A percentile compares a stretch with the other conserved stretches of the same genome.
phyloP scores from a whole-genome alignment of 2,113 vertebrate species.

The Eudyptes chrysolophus region DNA sequence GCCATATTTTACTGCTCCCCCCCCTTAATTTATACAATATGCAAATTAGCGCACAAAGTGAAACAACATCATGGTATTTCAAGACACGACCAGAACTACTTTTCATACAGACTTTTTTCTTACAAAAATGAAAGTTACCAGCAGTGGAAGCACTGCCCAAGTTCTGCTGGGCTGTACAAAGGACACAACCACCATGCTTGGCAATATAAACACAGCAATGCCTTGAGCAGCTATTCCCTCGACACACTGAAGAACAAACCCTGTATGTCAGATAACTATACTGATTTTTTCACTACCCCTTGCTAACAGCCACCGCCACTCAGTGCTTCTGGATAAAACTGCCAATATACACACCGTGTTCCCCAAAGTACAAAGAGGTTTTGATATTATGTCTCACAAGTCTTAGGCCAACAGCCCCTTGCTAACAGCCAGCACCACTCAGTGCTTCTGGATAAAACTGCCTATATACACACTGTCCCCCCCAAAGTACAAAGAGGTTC shows the following conservation, averaged over 20 bases:
- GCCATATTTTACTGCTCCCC: neutral
- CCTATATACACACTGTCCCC: rapidly evolving
- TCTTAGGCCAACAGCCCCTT: neutral
- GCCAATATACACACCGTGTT: rapidly evolving
- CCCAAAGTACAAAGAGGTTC: neutral
- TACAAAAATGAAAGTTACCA: neutral
- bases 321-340: neutral
- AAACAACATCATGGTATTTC: neutral
- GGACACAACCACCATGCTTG: rapidly evolving
- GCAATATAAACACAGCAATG: neutral
- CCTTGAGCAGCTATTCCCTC: neutral
- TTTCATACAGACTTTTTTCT: neutral
- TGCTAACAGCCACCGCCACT: neutral
- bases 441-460: too few relatives aligned
- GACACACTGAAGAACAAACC: neutral
- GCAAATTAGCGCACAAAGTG: neutral
- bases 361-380: neutral
- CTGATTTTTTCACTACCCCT: neutral
- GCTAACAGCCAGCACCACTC: neutral
- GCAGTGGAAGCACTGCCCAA: neutral
- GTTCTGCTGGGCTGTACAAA: neutral
- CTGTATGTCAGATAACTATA: neutral
- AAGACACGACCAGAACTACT: neutral
- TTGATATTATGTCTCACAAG: neutral
- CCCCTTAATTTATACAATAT: neutral